Evolutionary conservation across 2,113 vertebrate species (phyloP).

Genomic region (Cryptomyrus ogoouensis): DNA sequence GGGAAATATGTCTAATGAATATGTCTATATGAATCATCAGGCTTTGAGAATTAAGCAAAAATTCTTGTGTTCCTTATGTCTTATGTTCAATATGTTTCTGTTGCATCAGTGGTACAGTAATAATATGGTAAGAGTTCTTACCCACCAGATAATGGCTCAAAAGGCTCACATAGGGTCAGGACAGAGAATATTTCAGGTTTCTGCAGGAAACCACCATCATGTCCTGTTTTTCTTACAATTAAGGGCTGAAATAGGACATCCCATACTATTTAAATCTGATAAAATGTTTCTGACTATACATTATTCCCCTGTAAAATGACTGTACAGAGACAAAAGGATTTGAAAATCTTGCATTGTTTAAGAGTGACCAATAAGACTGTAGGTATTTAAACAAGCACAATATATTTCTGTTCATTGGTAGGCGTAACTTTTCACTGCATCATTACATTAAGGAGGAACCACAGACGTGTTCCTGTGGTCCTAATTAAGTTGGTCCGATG

Average conservation of each 20-base stretch:
- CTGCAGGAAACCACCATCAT: not conserved
- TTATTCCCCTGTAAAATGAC: not conserved
- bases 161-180: not conserved
- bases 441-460: not conserved
- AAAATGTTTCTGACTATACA: not conserved
- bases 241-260: slow-evolving; percentile 3
- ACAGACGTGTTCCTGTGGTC: not conserved
- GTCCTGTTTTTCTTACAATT: not conserved
- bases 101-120: not conserved
- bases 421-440: not conserved
- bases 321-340: not conserved
- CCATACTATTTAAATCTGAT: not conserved
- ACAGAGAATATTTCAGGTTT: not conserved
- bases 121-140: not conserved
- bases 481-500: not conserved
- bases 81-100: not conserved
- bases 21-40: not conserved
- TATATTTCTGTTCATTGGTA: not conserved
- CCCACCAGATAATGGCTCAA: not conserved
- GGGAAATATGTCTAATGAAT: not conserved
- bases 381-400: not conserved
- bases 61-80: not conserved
- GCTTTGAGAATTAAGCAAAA: not conserved
- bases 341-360: not conserved
- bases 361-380: not conserved